Evolutionary conservation across 2,113 vertebrate species (phyloP).

Genomic region (Bungarus multicinctus): DNA sequence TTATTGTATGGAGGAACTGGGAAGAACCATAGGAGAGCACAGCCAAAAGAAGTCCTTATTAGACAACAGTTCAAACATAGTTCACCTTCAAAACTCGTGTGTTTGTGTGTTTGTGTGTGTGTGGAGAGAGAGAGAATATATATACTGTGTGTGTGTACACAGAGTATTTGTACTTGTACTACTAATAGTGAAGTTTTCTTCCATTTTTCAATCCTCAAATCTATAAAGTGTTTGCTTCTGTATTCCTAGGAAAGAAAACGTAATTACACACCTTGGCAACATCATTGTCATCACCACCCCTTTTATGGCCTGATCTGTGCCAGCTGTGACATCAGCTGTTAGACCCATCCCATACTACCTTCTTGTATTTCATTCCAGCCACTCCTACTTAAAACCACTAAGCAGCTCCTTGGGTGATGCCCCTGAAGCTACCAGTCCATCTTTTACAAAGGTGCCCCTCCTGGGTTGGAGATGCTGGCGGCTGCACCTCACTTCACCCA

Average conservation of each 20-base stretch:
- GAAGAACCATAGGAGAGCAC: slow-evolving; percentile 7
- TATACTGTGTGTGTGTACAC: too few relatives aligned
- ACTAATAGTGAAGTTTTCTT: background rate
- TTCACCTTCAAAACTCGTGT: slow-evolving; percentile 59
- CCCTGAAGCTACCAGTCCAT: slow-evolving; percentile 26
- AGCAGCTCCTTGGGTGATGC: slow-evolving; percentile 13
- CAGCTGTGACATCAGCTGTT: slow-evolving; percentile 62
- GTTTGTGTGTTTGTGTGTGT: too few relatives aligned
- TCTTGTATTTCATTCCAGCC: slow-evolving; percentile 32
- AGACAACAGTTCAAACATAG: slow-evolving; percentile 38
- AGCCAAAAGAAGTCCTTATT: slow-evolving; percentile 29
- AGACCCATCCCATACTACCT: slow-evolving; percentile 30
- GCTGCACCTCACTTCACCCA: slow-evolving; percentile 43
- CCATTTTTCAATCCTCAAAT: background rate
- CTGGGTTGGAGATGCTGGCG: slow-evolving; percentile 43
- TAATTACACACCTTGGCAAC: slow-evolving; percentile 36
- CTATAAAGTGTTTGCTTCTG: slow-evolving; percentile 46
- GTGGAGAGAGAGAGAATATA: too few relatives aligned
- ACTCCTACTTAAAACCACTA: slow-evolving; percentile 33
- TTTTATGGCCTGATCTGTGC: slow-evolving; percentile 33
- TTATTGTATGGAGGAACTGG: background rate
- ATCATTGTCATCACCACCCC: slow-evolving; percentile 20
- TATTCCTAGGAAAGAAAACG: slow-evolving; percentile 29
- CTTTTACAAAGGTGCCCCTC: slow-evolving; percentile 19
- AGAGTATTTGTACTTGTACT: too few relatives aligned